phyloP scores from a whole-genome alignment of 2,888 invertebrate species.

The Andrena fulva region DNA sequence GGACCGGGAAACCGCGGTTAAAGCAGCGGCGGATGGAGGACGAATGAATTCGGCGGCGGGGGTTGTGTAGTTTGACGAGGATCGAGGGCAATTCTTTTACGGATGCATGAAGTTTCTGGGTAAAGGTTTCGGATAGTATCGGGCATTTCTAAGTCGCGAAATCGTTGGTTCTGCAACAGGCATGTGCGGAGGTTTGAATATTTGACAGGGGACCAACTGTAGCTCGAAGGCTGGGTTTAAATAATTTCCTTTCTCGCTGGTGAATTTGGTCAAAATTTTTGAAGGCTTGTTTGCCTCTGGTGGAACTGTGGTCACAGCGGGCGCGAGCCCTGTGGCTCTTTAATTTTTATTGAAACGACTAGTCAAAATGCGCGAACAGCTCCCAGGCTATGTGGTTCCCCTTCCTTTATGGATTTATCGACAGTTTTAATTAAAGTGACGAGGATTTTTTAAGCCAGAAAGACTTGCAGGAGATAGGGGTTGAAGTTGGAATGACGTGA shows the following conservation, averaged over 20 bases:
- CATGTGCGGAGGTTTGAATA: neutral
- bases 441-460: conserved; percentile 6
- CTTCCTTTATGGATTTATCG: conserved; percentile 9
- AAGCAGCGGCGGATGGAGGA: neutral
- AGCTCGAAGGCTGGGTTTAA: neutral
- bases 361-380: conserved; percentile 17
- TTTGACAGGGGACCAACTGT: neutral
- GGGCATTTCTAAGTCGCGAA: neutral
- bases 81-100: neutral
- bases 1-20: conserved; percentile 1
- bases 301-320: neutral
- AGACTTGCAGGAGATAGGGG: too few relatives aligned
- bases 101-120: neutral
- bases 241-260: neutral
- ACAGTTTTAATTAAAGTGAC: neutral
- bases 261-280: neutral
- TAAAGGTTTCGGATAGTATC: neutral
- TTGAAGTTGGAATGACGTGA: too few relatives aligned
- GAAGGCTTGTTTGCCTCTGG: neutral
- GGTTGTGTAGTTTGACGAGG: neutral
- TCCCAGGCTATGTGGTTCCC: neutral
- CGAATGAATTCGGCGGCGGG: neutral
- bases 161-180: neutral
- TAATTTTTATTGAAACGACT: conserved; percentile 34
- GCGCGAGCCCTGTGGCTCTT: conserved; percentile 9